phyloP scores from a whole-genome alignment of 2,888 invertebrate genomes.

The Orchestes rusci region DNA sequence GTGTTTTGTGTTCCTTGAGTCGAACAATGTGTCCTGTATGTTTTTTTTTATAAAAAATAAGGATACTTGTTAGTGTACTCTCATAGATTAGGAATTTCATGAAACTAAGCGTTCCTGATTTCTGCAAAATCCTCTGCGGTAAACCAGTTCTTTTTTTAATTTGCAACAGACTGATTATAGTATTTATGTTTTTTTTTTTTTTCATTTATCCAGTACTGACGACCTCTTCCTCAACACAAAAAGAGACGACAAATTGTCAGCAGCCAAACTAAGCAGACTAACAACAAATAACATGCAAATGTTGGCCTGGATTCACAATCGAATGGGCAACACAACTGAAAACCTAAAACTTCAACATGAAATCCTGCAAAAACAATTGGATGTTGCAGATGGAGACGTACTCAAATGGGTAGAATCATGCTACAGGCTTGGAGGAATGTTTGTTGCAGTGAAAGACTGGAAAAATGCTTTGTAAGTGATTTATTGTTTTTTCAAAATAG shows the following conservation, averaged over 20 bases:
- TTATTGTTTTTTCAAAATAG: slow-evolving; percentile 27
- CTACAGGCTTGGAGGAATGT: slow-evolving; percentile 44
- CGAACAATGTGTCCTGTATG: too few relatives aligned
- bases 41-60: too few relatives aligned
- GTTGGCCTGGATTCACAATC: slow-evolving; percentile 54
- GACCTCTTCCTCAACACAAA: slow-evolving; percentile 45
- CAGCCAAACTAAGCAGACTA: slow-evolving; percentile 45
- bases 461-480: slow-evolving; percentile 49
- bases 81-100: too few relatives aligned
- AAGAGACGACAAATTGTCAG: slow-evolving; percentile 35
- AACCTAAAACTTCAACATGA: slow-evolving; percentile 45
- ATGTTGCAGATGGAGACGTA: slow-evolving; percentile 51
- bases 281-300: slow-evolving; percentile 57
- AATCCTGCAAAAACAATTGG: slow-evolving; percentile 50
- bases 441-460: slow-evolving; percentile 47
- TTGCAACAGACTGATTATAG: too few relatives aligned
- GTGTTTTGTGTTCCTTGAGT: too few relatives aligned
- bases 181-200: too few relatives aligned
- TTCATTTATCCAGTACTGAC: slow-evolving; percentile 41
- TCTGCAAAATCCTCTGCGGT: too few relatives aligned
- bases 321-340: slow-evolving; percentile 46
- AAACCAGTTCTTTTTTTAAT: too few relatives aligned
- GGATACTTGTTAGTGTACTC: too few relatives aligned
- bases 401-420: slow-evolving; percentile 52
- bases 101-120: too few relatives aligned